Conservation (phyloP, 1,140 invertebrate species). For the Papilio dardanus region DNA sequence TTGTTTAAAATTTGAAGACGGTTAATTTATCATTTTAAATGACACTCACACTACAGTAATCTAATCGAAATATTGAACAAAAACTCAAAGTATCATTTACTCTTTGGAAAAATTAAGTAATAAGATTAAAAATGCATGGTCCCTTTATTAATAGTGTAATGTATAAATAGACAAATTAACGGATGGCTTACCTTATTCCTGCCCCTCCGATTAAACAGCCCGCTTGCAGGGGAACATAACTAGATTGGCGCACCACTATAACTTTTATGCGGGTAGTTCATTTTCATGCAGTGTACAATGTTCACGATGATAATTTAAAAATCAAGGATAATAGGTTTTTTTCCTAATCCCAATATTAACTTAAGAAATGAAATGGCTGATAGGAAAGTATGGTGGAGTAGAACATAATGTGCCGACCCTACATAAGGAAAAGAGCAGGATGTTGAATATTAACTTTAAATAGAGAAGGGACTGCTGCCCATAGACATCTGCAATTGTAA, state of each 20-base stretch:
- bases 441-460: no score
- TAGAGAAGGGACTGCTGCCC: no score
- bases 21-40: not conserved
- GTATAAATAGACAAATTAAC: constrained; percentile 39
- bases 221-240: constrained; percentile 53
- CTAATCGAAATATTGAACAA: not conserved
- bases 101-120: not conserved
- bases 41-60: no score
- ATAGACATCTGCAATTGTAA: no score
- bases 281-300: constrained; percentile 37
- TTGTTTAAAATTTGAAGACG: not conserved
- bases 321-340: not conserved
- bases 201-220: constrained; percentile 67
- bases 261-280: constrained; percentile 69
- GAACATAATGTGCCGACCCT: no score
- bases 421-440: no score
- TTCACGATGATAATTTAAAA: not conserved
- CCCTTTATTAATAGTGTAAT: constrained; percentile 18
- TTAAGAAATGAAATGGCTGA: no score
- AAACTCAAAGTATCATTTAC: not conserved
- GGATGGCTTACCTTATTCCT: constrained; percentile 47
- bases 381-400: no score
- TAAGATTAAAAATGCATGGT: not conserved
- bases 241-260: constrained; percentile 72
- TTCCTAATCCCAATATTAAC: no score